Conservation (phyloP, 2,888 invertebrate genomes). For the Aphodius sticticus region DNA sequence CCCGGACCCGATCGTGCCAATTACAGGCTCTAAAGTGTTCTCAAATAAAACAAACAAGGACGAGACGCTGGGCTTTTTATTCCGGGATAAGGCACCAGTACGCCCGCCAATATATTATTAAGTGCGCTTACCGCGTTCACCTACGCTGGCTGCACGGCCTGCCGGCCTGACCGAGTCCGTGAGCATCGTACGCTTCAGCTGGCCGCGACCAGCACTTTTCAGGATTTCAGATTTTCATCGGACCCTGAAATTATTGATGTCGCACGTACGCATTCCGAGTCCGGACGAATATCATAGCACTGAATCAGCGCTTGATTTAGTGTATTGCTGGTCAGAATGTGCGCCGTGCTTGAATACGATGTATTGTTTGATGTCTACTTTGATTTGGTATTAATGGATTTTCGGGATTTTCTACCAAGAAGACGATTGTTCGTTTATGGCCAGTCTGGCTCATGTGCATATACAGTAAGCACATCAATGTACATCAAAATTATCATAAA, state of each 20-base stretch:
- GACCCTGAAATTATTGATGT: slow-evolving; percentile 21
- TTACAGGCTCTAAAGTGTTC: slow-evolving; percentile 54
- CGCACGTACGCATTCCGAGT: slow-evolving; percentile 7
- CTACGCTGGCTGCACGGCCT: slow-evolving; percentile 23
- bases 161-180: not conserved
- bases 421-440: too few species aligned
- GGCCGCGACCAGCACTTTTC: slow-evolving; percentile 11
- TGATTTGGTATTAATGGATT: not conserved
- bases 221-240: slow-evolving; percentile 23
- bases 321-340: not conserved
- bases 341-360: not conserved
- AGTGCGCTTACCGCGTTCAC: slow-evolving; percentile 41
- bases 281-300: not conserved
- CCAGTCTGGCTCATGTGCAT: too few species aligned
- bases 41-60: slow-evolving; percentile 51
- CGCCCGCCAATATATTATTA: slow-evolving; percentile 47
- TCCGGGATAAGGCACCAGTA: slow-evolving; percentile 44
- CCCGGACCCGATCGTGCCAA: slow-evolving; percentile 54
- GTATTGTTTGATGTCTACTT: not conserved
- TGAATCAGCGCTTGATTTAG: not conserved
- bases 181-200: not conserved
- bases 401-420: not conserved
- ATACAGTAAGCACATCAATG: too few species aligned
- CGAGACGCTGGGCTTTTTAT: slow-evolving; percentile 47
- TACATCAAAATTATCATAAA: too few species aligned